Base-by-base conservation (phyloP, 2,888 invertebrate genomes). In the Eucera pruinosa region DNA sequence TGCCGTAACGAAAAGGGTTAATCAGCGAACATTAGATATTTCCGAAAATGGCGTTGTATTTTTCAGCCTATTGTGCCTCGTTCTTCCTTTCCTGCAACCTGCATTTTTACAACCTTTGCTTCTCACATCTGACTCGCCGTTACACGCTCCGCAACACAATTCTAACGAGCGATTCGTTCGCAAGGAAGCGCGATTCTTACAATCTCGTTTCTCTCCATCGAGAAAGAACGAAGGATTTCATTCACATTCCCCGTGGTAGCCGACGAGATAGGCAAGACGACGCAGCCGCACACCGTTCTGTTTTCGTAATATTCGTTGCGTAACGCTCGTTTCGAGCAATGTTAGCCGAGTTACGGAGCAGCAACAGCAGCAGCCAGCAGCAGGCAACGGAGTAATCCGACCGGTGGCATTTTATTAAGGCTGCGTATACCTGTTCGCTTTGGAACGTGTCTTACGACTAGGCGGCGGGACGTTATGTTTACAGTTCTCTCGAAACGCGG, bases 391-490 rank as follows among this genome's bases (percentile, higher is more conserved):
- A 65, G 67, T 73, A 81, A 78, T 81, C 73, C 73, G 78, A 81
- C 61, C 81, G 64, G 66, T 70, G 78, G 67, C 60, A 74, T 78
- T 81, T 82, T 81, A 82, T 78, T 65, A 65, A 78, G 60, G 43
- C 64, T 2, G 13, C 15, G 15, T 15, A 52, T 68, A 64, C 58
- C 68, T 55, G 74, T 54, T 72, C 61, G 61, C 57, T 54, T 81
- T 41, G 80, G 60, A 78, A 82, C 79, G 73, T 71, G 77, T 75
- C 86, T 85, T 80, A 82, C 82, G 80, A 71, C 65, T 74, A 67
- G 81, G 15, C 55, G 23, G 4, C 72, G 81, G 58, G 57, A 57
- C 74, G 70, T 71, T 71, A 69, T 68, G 68, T 81, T 82, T 82
- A 80, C 81, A 68, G 75, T 82, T 70, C 76, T 58, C 71, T 69